Conservation (phyloP, 2,797 vertebrate species). For the Enteromius treurensis region DNA sequence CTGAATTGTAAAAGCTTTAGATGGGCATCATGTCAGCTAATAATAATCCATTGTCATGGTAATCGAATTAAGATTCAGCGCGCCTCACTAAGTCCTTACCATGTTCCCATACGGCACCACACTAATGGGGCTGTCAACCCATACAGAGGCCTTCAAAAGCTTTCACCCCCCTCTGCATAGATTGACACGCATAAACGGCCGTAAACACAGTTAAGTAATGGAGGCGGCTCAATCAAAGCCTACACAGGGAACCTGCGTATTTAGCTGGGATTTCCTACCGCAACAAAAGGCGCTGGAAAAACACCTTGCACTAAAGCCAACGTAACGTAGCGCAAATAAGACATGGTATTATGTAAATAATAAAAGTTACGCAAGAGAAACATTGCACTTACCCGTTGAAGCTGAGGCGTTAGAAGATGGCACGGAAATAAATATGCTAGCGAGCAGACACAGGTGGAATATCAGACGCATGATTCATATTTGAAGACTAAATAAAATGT, state of each 20-base stretch:
- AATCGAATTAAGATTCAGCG: conserved; percentile 45
- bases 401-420: conserved; percentile 60
- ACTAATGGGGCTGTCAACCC: conserved; percentile 41
- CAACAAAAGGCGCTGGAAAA: background rate
- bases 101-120: background rate
- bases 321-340: background rate
- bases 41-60: conserved; percentile 18
- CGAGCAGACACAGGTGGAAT: conserved; percentile 66
- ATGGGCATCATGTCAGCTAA: background rate
- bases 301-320: background rate
- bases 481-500: conserved; percentile 62
- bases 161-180: conserved; percentile 33
- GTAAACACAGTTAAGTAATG: conserved; percentile 39
- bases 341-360: background rate
- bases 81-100: conserved; percentile 5
- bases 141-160: conserved; percentile 43
- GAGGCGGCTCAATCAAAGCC: conserved; percentile 14
- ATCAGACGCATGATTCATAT: conserved; percentile 73
- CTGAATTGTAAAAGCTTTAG: conserved; percentile 16
- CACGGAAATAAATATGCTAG: conserved; percentile 61
- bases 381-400: conserved; percentile 74
- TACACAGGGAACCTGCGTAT: conserved; percentile 22
- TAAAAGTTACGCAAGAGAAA: conserved; percentile 32
- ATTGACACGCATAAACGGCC: conserved; percentile 34
- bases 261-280: conserved; percentile 15